These are phyloP conservation scores for Cyclophora punctaria DNA, from an alignment of 2,888 invertebrate genomes.

Conservation along the genomic window DNA sequence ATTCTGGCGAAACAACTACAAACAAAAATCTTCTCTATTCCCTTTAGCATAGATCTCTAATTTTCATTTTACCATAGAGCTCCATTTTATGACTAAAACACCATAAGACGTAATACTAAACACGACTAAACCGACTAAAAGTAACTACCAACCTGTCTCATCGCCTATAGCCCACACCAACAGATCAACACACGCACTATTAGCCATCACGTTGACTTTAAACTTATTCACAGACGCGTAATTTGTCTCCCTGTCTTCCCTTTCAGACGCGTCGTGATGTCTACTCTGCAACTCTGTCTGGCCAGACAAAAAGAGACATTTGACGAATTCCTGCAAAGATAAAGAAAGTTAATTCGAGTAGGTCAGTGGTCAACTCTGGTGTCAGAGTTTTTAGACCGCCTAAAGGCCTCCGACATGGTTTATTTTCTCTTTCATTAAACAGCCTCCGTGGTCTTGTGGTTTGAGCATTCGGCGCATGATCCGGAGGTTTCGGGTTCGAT, in stretches of 20 bases:
- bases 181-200: constrained; percentile 97
- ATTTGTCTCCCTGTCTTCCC: constrained; percentile 87
- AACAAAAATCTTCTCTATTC: too few species aligned
- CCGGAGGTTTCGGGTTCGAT: too few species aligned
- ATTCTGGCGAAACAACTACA: too few species aligned
- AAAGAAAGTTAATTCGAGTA: not conserved
- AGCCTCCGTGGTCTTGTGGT: too few species aligned
- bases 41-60: not conserved
- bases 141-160: constrained; percentile 84
- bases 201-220: constrained; percentile 96
- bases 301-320: constrained; percentile 91
- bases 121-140: constrained; percentile 6
- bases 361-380: too few species aligned
- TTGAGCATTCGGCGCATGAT: too few species aligned
- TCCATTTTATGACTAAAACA: not conserved
- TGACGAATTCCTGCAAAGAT: constrained; percentile 83
- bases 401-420: too few species aligned
- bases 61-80: not conserved
- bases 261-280: constrained; percentile 88
- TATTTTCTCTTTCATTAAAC: too few species aligned
- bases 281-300: constrained; percentile 93
- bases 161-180: constrained; percentile 98
- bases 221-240: constrained; percentile 90
- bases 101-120: too few species aligned
- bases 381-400: too few species aligned